Evolutionary conservation across 2,113 vertebrate genomes (phyloP).

Genomic region (Gymnarchus niloticus): DNA sequence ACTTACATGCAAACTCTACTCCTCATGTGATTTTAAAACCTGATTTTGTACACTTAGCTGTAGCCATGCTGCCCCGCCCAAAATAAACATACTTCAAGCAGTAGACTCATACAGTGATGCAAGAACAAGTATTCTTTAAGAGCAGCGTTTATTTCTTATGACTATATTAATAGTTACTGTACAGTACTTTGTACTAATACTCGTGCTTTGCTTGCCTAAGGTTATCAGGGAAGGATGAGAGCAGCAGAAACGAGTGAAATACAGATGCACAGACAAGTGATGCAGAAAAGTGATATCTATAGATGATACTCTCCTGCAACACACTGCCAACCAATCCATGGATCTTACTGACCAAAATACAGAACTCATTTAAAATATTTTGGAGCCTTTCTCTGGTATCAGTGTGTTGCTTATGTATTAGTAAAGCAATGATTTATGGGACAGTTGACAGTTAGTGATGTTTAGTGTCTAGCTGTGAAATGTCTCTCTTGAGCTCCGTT

Average conservation of each 20-base stretch:
- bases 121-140: neutral
- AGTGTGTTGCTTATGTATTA: neutral
- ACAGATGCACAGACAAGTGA: neutral
- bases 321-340: neutral
- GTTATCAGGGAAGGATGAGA: constrained; percentile 1
- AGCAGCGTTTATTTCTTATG: constrained; percentile 24
- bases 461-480: neutral
- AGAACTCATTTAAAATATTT: neutral
- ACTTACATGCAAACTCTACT: too few relatives aligned
- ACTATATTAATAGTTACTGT: constrained; percentile 17
- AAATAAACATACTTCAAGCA: neutral
- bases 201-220: constrained; percentile 12
- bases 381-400: neutral
- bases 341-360: neutral
- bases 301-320: neutral
- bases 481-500: neutral
- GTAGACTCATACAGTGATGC: neutral
- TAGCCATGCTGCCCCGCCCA: neutral
- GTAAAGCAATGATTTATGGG: neutral
- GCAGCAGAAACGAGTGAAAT: constrained; percentile 3
- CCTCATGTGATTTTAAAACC: too few relatives aligned
- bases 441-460: neutral
- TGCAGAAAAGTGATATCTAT: neutral
- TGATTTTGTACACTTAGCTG: neutral
- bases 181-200: constrained; percentile 12